phyloP scores from a whole-genome alignment of 2,113 vertebrate species.

The Nematolebias whitei region DNA sequence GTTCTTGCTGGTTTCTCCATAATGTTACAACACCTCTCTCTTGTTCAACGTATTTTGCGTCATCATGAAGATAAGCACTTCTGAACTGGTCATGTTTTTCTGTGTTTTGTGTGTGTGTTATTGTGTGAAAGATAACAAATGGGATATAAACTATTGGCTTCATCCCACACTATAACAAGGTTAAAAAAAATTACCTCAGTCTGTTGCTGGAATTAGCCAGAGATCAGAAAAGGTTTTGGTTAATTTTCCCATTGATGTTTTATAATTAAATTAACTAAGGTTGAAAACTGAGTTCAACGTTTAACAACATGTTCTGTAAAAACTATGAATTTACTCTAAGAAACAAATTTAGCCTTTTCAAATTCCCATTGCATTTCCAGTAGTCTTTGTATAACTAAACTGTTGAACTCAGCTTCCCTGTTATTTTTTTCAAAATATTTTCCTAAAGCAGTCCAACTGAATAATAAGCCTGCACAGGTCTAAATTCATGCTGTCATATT shows the following conservation, averaged over 20 bases:
- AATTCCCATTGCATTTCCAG: background rate
- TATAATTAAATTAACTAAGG: background rate
- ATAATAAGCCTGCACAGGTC: background rate
- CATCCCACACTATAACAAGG: constrained; percentile 3
- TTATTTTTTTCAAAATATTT: background rate
- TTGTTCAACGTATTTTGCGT: constrained; percentile 41
- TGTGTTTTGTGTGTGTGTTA: background rate
- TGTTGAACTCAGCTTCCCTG: background rate
- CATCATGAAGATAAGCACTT: constrained; percentile 56
- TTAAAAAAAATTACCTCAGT: background rate
- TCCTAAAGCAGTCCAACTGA: background rate
- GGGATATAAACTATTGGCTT: background rate
- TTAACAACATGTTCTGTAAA: background rate
- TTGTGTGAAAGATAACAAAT: background rate
- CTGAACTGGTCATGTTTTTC: constrained; percentile 26
- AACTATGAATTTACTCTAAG: background rate
- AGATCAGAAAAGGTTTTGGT: background rate
- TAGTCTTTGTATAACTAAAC: background rate
- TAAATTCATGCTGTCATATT: background rate
- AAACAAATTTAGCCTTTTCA: background rate
- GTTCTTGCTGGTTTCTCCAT: constrained; percentile 25
- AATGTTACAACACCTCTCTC: constrained; percentile 17
- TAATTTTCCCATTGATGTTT: background rate
- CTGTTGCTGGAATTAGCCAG: constrained; percentile 1
- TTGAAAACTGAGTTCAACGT: background rate